These are phyloP conservation scores for Heterotilapia buettikoferi DNA, from an alignment of 2,113 vertebrate genomes.

Conservation along the genomic window DNA sequence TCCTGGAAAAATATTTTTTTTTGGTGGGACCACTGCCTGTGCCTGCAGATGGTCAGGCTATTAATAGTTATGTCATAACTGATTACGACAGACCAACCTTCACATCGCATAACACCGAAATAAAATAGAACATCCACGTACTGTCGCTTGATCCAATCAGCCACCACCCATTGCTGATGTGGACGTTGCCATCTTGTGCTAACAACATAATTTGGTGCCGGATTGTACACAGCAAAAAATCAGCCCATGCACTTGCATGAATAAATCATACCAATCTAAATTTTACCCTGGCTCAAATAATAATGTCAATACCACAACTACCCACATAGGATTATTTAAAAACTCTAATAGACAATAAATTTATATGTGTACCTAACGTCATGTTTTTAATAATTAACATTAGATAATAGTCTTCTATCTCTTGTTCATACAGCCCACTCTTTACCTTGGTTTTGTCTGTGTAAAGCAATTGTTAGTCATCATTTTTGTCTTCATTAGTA, in stretches of 20 bases:
- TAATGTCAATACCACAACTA: background rate
- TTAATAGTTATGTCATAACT: background rate
- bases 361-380: background rate
- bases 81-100: background rate
- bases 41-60: background rate
- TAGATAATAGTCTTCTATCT: background rate
- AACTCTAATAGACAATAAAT: background rate
- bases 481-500: background rate
- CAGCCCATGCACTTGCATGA: background rate
- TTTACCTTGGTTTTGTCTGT: background rate
- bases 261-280: background rate
- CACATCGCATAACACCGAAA: background rate
- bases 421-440: background rate
- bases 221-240: background rate
- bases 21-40: background rate
- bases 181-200: background rate
- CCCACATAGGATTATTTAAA: background rate
- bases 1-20: fast-evolving
- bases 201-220: background rate
- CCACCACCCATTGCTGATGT: background rate
- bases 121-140: background rate
- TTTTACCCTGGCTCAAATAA: background rate
- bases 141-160: background rate
- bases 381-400: background rate
- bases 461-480: background rate